phyloP scores from a whole-genome alignment of 2,888 invertebrate genomes.

The Drepana falcataria region DNA sequence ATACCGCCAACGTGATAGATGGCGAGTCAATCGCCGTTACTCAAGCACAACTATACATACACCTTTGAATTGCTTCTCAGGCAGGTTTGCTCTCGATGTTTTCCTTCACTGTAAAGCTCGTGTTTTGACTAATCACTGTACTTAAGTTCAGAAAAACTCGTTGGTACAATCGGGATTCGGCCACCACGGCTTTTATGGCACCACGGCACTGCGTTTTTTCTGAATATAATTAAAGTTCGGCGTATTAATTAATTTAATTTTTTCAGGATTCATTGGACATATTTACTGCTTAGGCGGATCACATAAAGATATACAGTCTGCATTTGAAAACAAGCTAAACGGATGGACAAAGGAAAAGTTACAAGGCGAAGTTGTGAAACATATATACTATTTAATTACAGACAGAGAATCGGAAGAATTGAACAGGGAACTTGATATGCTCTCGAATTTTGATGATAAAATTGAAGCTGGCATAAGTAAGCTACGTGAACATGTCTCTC shows the following conservation, averaged over 20 bases:
- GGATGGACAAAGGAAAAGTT: neutral
- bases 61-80: too few species aligned
- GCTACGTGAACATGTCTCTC: neutral
- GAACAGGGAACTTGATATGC: neutral
- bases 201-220: too few species aligned
- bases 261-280: neutral
- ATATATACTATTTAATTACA: constrained; percentile 1
- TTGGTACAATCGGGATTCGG: too few species aligned
- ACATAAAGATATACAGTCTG: neutral
- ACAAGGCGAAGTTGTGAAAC: neutral
- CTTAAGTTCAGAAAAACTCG: too few species aligned
- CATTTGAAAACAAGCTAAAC: neutral
- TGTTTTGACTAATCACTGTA: too few species aligned
- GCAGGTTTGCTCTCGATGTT: too few species aligned
- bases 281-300: constrained; percentile 10
- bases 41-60: too few species aligned
- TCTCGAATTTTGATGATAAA: neutral
- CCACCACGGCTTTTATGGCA: too few species aligned
- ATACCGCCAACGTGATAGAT: neutral
- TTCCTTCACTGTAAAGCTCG: too few species aligned
- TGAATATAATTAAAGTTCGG: neutral
- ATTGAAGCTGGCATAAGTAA: neutral
- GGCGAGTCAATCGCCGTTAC: too few species aligned
- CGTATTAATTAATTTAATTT: neutral
- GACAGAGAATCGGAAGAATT: neutral